These are phyloP conservation scores for Drosophila nigromelanica DNA, from an alignment of 1,140 invertebrate species.

Conservation along the genomic window DNA sequence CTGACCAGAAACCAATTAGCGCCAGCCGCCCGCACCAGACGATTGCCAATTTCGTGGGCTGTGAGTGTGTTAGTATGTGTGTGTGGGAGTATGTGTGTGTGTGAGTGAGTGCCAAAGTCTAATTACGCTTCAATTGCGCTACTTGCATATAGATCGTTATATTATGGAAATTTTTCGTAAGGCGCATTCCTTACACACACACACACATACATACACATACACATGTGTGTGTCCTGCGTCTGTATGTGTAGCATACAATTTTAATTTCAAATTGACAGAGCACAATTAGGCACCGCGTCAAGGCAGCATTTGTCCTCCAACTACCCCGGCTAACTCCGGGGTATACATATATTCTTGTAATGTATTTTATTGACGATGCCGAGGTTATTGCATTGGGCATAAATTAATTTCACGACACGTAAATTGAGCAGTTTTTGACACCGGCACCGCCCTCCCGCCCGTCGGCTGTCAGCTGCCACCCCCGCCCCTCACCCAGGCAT, in stretches of 20 bases:
- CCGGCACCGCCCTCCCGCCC: slow-evolving; percentile 14
- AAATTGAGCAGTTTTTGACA: slow-evolving; percentile 83
- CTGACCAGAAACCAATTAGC: slow-evolving; percentile 80
- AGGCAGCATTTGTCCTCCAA: slow-evolving; percentile 1
- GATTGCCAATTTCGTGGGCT: slow-evolving; percentile 53
- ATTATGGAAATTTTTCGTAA: slow-evolving; percentile 84
- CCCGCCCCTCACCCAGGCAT: slow-evolving; percentile 4
- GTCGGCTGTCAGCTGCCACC: background rate
- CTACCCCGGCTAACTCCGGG: background rate
- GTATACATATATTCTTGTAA: slow-evolving; percentile 50
- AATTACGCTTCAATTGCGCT: slow-evolving; percentile 83
- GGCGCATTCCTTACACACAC: slow-evolving; percentile 68
- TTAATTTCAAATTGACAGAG: slow-evolving; percentile 80
- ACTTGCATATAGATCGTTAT: slow-evolving; percentile 83
- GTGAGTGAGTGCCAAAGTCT: slow-evolving; percentile 72
- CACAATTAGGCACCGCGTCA: slow-evolving; percentile 65
- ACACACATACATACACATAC: background rate
- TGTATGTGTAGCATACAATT: slow-evolving; percentile 49
- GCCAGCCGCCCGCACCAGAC: slow-evolving; percentile 55
- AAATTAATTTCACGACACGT: slow-evolving; percentile 84
- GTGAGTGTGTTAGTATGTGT: slow-evolving; percentile 6
- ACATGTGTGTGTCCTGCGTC: slow-evolving; percentile 9
- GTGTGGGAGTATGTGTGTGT: slow-evolving; percentile 6
- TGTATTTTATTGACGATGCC: slow-evolving; percentile 83
- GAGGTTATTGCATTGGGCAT: slow-evolving; percentile 84